Evolutionary conservation across 2,113 vertebrate genomes (phyloP), one percentile per base, ranked within the genome.

Genomic region (Chroicocephalus ridibundus): DNA sequence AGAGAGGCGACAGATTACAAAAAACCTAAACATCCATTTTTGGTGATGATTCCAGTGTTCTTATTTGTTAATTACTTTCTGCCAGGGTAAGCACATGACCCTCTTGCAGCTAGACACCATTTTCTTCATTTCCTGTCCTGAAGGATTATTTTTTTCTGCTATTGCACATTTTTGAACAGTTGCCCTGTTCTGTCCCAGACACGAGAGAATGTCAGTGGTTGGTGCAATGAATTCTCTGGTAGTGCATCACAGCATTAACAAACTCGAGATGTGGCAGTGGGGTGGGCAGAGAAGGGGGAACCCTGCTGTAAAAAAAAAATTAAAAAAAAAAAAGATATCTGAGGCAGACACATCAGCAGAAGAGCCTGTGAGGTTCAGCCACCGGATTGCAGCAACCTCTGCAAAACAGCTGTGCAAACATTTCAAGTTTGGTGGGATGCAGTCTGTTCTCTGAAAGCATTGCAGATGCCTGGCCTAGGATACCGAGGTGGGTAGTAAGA

Each of bases 341-440:
- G 76, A 77, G 49, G 55, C n/a, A 70, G 32, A 65, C 8, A 36
- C 42, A 46, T 29, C 20, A 76, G 66, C 81, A 79, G n/a, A 82
- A 82, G 38, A 82, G 54, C 25, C 62, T 38, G 52, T 3, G 34
- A 72, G 24, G 38, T 27, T 87, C 20, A 44, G 82, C 47, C 46
- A 66, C 52, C n/a, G 69, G 38, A 19, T 4, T 81, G 75, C 89
- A 90, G 49, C 27, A 42, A 66, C 21, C 76, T 42, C 57, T 62
- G 55, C 68, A 80, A 9, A 85, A 70, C 87, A 95, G 76, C 89
- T 96, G 84, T 72, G 26, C 69, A 95, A 95, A 95, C 65, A 92
- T 58, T 70, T 79, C 42, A 19, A 49, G 57, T 31, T 77, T 71
- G 58, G 65, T 70, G 88, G 72, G 90, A 77, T 32, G n/a, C 27